Conservation (phyloP, 2,797 vertebrate genomes). For the Sternotherus odoratus region DNA sequence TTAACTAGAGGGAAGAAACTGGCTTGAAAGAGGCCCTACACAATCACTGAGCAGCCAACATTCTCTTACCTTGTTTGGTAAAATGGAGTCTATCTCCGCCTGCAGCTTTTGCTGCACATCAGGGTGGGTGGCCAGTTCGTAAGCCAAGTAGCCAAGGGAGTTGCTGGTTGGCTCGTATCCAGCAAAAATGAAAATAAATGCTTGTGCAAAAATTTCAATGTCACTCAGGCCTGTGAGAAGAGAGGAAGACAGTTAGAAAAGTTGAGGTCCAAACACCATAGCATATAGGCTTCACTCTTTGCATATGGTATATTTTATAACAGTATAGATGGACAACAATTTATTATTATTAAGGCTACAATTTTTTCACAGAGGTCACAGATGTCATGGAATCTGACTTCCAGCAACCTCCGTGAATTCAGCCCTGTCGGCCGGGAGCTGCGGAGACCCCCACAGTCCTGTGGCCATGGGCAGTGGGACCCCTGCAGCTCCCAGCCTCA, state of each 20-base stretch:
- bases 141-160: background rate
- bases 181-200: constrained; percentile 69
- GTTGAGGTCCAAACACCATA: background rate
- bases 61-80: constrained; percentile 70
- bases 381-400: too few species aligned
- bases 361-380: too few species aligned
- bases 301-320: background rate
- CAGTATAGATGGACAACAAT: too few species aligned
- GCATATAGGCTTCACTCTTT: background rate
- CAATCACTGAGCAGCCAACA: fast-evolving
- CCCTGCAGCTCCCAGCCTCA: too few species aligned
- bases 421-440: too few species aligned
- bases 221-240: constrained; percentile 61
- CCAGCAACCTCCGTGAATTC: too few species aligned
- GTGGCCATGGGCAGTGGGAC: too few species aligned
- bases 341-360: too few species aligned
- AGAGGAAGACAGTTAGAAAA: background rate
- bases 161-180: constrained; percentile 72
- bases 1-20: background rate
- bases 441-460: too few species aligned
- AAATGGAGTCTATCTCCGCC: constrained; percentile 50
- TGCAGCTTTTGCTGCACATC: constrained; percentile 70
- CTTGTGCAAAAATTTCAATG: constrained; percentile 49
- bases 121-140: constrained; percentile 49
- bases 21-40: background rate